Evolutionary conservation across 2,113 vertebrate species (phyloP).

Genomic region (Thunnus thynnus): DNA sequence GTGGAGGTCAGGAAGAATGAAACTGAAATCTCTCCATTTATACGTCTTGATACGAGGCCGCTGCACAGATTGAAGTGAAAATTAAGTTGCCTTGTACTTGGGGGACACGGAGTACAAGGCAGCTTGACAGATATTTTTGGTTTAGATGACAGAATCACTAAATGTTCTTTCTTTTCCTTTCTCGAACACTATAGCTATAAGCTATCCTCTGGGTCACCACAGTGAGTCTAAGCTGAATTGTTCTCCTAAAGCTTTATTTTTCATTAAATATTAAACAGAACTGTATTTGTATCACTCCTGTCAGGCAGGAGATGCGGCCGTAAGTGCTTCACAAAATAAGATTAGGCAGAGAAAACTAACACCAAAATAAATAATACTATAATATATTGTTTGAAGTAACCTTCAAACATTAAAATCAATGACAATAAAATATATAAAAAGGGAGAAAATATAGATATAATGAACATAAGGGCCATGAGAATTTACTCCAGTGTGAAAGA

Average conservation of each 20-base stretch:
- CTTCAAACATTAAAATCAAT: not conserved
- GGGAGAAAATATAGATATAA: not conserved
- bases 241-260: not conserved
- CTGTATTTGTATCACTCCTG: not conserved
- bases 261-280: not conserved
- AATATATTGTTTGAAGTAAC: not conserved
- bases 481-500: conserved; percentile 25
- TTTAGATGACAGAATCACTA: too few relatives aligned
- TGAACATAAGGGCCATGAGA: not conserved
- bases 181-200: too few relatives aligned
- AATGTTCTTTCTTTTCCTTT: too few relatives aligned
- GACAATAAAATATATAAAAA: not conserved
- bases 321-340: not conserved
- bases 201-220: too few relatives aligned
- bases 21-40: too few relatives aligned
- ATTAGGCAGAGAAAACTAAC: not conserved
- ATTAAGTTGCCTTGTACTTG: too few relatives aligned
- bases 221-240: not conserved
- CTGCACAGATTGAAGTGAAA: too few relatives aligned
- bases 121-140: too few relatives aligned
- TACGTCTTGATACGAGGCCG: too few relatives aligned
- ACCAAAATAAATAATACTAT: not conserved
- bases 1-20: too few relatives aligned
- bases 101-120: too few relatives aligned
- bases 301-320: not conserved